A percentile compares a stretch with the other conserved stretches of the same genome.
Conservation (phyloP, 2,113 vertebrate species). For the Danionella cerebrum region DNA sequence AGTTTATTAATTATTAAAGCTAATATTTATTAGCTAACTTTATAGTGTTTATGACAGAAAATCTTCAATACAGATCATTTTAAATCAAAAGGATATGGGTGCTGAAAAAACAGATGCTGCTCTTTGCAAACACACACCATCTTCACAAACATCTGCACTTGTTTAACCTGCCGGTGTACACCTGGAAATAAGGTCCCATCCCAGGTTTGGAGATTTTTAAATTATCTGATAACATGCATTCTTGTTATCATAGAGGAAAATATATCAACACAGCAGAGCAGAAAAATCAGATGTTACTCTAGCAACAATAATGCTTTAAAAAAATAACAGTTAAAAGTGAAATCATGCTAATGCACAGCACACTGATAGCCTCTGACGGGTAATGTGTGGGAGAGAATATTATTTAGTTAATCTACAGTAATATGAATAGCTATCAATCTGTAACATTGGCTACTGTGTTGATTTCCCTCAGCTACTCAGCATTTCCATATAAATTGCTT, state of each 20-base stretch:
- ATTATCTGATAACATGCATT: too few relatives aligned
- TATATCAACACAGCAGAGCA: neutral
- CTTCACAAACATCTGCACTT: too few relatives aligned
- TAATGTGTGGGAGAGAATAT: slow-evolving; percentile 35
- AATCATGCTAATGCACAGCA: neutral
- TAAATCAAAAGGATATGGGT: too few relatives aligned
- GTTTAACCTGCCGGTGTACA: too few relatives aligned
- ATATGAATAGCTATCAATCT: slow-evolving; percentile 52
- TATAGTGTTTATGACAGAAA: too few relatives aligned
- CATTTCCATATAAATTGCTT: slow-evolving; percentile 73
- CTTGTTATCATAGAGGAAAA: neutral
- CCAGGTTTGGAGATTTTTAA: neutral
- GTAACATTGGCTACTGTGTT: slow-evolving; percentile 56
- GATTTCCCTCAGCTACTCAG: slow-evolving; percentile 55
- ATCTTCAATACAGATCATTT: too few relatives aligned
- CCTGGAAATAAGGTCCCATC: too few relatives aligned
- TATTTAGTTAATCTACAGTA: slow-evolving; percentile 40
- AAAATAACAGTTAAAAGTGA: neutral
- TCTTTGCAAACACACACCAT: too few relatives aligned
- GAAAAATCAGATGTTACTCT: neutral
- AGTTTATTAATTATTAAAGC: too few relatives aligned
- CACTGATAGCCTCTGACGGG: slow-evolving; percentile 1
- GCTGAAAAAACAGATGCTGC: too few relatives aligned
- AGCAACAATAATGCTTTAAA: neutral
- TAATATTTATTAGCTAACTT: too few relatives aligned